Evolutionary conservation across 2,113 vertebrate genomes (phyloP).

Genomic region (Ctenomys sociabilis): DNA sequence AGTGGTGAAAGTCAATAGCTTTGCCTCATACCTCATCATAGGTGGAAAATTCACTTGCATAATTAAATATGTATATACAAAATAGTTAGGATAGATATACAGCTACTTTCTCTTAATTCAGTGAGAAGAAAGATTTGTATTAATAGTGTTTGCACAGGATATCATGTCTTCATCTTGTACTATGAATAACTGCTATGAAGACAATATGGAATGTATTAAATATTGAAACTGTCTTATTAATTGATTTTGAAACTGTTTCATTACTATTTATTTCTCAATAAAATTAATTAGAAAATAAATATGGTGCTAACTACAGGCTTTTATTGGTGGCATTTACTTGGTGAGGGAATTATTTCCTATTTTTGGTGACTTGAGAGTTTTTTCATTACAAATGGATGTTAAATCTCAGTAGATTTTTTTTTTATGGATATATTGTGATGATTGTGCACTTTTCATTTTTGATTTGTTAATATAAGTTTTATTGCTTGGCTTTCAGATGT

Average conservation of each 20-base stretch:
- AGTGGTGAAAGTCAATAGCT: background rate
- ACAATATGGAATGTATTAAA: too few species aligned
- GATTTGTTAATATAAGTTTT: background rate
- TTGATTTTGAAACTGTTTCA: too few species aligned
- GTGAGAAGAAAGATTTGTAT: too few species aligned
- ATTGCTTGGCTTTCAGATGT: background rate
- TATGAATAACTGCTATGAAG: too few species aligned
- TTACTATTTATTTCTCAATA: too few species aligned
- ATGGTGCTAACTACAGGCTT: background rate
- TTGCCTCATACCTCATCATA: background rate
- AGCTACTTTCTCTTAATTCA: too few species aligned
- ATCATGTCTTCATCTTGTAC: too few species aligned
- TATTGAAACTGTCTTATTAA: too few species aligned
- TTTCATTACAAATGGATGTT: background rate
- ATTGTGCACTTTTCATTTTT: background rate
- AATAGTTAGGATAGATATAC: too few species aligned
- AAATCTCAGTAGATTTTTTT: constrained; percentile 15
- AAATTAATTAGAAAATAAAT: too few species aligned
- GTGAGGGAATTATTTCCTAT: background rate
- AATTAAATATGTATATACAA: background rate
- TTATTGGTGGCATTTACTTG: background rate
- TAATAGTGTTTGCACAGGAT: too few species aligned
- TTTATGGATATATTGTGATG: background rate
- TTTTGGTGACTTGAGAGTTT: background rate
- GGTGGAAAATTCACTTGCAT: background rate